These are phyloP conservation scores for Belonocnema kinseyi DNA, from an alignment of 1,140 invertebrate genomes.

Conservation along the genomic window DNA sequence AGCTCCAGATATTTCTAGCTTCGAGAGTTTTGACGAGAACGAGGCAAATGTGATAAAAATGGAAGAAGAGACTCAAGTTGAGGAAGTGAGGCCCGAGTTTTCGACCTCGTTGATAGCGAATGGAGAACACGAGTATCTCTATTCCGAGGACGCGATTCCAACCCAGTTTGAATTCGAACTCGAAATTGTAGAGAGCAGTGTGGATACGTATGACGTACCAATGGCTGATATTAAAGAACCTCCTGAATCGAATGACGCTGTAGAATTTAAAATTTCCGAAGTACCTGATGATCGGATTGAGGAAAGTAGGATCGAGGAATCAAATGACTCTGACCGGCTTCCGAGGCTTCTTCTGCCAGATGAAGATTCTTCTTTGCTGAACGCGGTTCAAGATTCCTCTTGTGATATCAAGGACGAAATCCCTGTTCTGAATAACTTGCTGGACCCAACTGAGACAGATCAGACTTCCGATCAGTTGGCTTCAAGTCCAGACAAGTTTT, in stretches of 20 bases:
- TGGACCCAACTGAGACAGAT: neutral
- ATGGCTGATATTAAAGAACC: slow-evolving; percentile 43
- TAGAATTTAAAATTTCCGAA: neutral
- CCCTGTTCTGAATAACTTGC: slow-evolving; percentile 4
- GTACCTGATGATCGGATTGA: neutral
- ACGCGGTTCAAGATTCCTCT: neutral
- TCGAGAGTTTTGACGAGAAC: neutral
- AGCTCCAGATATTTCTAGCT: slow-evolving; percentile 32
- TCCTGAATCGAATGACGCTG: neutral
- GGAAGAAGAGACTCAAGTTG: slow-evolving; percentile 71
- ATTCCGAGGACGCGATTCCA: slow-evolving; percentile 60
- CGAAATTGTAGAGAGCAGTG: slow-evolving; percentile 59
- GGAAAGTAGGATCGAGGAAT: neutral
- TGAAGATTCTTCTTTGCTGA: neutral
- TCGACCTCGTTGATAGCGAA: slow-evolving; percentile 48
- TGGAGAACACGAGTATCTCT: slow-evolving; percentile 47
- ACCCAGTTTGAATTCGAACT: slow-evolving; percentile 67
- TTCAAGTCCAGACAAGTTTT: neutral
- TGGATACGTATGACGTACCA: slow-evolving; percentile 49
- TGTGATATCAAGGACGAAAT: slow-evolving; percentile 28
- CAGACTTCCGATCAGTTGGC: neutral
- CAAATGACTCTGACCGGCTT: neutral
- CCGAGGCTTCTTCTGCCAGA: neutral
- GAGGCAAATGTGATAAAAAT: slow-evolving; percentile 66
- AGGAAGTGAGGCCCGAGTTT: slow-evolving; percentile 69